Evolutionary conservation across 2,797 vertebrate genomes (phyloP), one percentile per base, ranked within the genome.

Genomic region (Linurgus olivaceus): DNA sequence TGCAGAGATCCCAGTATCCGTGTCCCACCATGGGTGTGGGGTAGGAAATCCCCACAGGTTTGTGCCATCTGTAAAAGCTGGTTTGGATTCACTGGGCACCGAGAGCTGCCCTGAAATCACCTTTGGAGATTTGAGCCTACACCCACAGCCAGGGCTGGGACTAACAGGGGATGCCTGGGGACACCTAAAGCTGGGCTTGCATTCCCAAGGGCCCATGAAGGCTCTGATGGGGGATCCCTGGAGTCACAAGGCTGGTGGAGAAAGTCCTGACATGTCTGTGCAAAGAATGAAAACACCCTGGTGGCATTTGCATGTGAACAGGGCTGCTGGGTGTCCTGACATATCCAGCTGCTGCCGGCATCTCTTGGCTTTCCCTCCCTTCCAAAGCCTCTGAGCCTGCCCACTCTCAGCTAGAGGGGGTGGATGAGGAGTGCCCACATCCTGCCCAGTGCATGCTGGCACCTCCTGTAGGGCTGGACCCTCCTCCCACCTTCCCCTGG

Each of bases 191-290:
- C 62, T 78, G 78, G 54, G 6, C 26, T 48, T 63, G 61, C 25
- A 80, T 79, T 65, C 48, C 55, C 28, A 15, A 33, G 35, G 5
- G 0, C 62, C 31, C 4, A 0, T 9, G 33, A 35, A 70, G 24
- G 31, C 23, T 78, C n/a, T 4, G 57, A 42, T 8, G 2, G 1
- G 13, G 31, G n/a, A 73, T 45, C 18, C 51, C 5, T 1, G 59
- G 67, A 79, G 24, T 13, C 31, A 11, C 16, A 6, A 58, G 38
- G 35, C 72, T 52, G 4, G 2, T 8, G 45, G 51, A 80, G 73
- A 47, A 62, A 61, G 55, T 26, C 0, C 0, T 50, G 48, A 15
- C 9, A 1, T 15, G 62, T 80, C 54, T 31, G 12, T 4, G n/a
- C 31, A 78, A 62, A 51, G 59, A 67, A 31, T 7, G 55, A 40